Conservation (phyloP, 1,140 invertebrate genomes). For the Sycophaga agraensis region DNA sequence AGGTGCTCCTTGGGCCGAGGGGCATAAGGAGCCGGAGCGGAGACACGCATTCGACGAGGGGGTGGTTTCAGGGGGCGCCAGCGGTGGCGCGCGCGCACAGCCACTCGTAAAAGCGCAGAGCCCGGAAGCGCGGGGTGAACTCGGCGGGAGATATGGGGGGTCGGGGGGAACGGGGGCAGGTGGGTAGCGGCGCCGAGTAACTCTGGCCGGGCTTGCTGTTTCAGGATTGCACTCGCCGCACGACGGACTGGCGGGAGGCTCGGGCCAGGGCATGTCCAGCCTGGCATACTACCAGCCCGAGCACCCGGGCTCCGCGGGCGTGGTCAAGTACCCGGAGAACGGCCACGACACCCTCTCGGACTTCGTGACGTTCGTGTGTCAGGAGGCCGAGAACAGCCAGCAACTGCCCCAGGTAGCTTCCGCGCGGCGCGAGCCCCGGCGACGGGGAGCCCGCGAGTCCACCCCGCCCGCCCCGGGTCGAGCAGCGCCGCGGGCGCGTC, state of each 20-base stretch:
- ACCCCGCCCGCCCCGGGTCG: conserved; percentile 41
- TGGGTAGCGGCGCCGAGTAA: no score
- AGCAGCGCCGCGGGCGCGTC: no score
- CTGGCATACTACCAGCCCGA: conserved; percentile 66
- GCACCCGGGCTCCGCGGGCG: conserved; percentile 61
- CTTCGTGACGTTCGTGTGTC: conserved; percentile 95
- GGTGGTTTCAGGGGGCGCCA: conserved; percentile 39
- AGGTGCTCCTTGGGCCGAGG: no score
- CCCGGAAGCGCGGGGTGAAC: no score
- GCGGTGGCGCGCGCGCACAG: neutral
- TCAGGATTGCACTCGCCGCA: conserved; percentile 64
- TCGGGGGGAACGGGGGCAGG: no score
- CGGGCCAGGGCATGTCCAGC: conserved; percentile 68
- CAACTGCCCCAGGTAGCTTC: conserved; percentile 74
- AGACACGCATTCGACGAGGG: conserved; percentile 32
- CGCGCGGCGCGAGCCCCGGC: conserved; percentile 34
- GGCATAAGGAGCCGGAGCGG: no score
- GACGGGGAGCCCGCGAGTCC: no score
- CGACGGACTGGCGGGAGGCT: conserved; percentile 67
- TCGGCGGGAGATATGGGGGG: no score
- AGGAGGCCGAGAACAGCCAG: conserved; percentile 83
- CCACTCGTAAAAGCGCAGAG: neutral
- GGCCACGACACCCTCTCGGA: conserved; percentile 90
- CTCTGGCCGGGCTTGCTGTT: no score
- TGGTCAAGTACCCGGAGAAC: conserved; percentile 79